Percentiles rank a stretch among this genome's conserved stretches.
Evolutionary conservation across 2,797 vertebrate genomes (phyloP).

Genomic region (Dicrostonyx torquatus): DNA sequence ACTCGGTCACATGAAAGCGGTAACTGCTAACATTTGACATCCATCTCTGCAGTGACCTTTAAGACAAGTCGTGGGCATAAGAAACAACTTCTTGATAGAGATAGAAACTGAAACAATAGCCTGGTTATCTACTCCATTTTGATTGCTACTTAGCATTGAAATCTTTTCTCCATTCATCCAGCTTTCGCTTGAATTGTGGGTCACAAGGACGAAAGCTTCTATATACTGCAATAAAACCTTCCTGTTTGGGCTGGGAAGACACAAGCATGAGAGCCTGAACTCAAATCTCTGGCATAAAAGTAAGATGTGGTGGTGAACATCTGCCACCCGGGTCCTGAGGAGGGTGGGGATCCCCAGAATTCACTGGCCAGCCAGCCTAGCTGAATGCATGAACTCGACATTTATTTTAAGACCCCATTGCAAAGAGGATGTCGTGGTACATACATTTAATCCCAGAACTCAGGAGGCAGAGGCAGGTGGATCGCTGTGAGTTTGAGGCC

Average conservation of each 20-base stretch:
- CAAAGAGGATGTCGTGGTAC: not conserved
- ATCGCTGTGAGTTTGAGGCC: not conserved
- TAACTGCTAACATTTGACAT: not conserved
- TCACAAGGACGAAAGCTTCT: not conserved
- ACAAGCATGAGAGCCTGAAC: not conserved
- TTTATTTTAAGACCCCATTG: not conserved
- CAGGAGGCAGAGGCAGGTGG: not conserved
- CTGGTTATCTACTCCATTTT: slow-evolving; percentile 34
- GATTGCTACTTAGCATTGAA: not conserved
- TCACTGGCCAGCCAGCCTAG: not conserved
- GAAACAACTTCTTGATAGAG: slow-evolving; percentile 7
- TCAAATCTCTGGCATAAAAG: not conserved
- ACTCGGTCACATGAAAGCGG: not conserved
- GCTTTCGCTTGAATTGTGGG: not conserved
- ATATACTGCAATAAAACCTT: not conserved
- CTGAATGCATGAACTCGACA: not conserved
- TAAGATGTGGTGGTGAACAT: not conserved
- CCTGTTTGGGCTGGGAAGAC: not conserved
- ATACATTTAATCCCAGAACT: not conserved
- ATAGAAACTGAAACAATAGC: slow-evolving; percentile 21
- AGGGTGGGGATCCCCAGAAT: not conserved
- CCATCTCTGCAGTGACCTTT: not conserved
- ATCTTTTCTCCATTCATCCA: not conserved
- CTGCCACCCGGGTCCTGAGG: no score
- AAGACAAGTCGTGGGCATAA: slow-evolving; percentile 29